Evolutionary conservation across 2,113 vertebrate genomes (phyloP).

Genomic region (Apistogramma diplotaenia): DNA sequence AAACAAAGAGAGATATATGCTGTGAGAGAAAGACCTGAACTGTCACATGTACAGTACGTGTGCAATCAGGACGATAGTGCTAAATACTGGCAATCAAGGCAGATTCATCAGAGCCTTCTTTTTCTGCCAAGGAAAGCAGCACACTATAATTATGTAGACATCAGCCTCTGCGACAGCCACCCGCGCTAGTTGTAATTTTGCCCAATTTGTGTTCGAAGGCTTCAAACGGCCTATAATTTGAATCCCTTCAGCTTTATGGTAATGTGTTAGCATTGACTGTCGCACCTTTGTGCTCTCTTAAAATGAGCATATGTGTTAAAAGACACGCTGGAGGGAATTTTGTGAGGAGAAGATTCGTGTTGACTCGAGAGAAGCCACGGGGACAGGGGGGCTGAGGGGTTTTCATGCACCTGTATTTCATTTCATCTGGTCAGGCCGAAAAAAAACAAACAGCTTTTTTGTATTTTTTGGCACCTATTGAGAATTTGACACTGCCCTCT

Average conservation of each 20-base stretch:
- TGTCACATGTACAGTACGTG: conserved; percentile 59
- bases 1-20: not conserved
- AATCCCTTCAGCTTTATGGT: conserved; percentile 75
- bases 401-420: conserved; percentile 7
- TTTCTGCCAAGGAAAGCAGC: conserved; percentile 60
- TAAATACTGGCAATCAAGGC: conserved; percentile 79
- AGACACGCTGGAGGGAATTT: not conserved
- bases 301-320: conserved; percentile 16
- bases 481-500: not conserved
- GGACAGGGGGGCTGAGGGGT: not conserved
- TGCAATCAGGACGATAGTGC: conserved; percentile 65
- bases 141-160: conserved; percentile 77
- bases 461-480: not conserved
- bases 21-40: conserved; percentile 10
- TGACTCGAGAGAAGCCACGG: not conserved
- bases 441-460: not conserved
- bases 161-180: conserved; percentile 70
- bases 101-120: conserved; percentile 73
- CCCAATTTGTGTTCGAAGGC: conserved; percentile 73
- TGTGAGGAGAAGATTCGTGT: not conserved
- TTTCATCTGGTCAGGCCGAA: not conserved
- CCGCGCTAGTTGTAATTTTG: conserved; percentile 74
- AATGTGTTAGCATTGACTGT: conserved; percentile 63
- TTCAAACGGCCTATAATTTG: conserved; percentile 76
- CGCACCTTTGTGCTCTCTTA: conserved; percentile 41